These are phyloP conservation scores for Autographa pulchrina DNA, from an alignment of 2,888 invertebrate species.

Conservation along the genomic window DNA sequence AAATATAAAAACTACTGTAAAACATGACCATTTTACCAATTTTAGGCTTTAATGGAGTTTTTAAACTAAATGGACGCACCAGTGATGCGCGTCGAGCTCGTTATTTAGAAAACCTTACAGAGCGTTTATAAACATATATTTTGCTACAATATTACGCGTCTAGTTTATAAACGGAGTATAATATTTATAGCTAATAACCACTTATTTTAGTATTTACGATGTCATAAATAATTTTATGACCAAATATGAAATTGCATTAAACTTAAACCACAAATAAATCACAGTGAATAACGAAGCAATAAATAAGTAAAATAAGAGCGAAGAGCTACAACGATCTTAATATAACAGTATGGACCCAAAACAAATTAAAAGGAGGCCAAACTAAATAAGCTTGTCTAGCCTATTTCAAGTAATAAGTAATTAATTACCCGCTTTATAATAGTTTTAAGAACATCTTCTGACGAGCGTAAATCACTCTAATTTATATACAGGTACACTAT, in stretches of 20 bases:
- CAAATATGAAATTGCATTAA: not conserved
- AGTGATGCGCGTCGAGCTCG: no score
- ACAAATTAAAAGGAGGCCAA: conserved; percentile 48
- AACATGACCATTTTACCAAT: no score
- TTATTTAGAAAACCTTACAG: no score
- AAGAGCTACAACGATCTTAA: conserved; percentile 30
- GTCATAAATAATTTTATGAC: not conserved
- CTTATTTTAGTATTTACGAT: not conserved
- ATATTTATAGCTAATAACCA: conserved; percentile 4
- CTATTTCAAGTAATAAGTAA: not conserved
- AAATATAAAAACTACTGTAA: no score
- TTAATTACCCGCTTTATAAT: conserved; percentile 13
- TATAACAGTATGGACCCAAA: conserved; percentile 49
- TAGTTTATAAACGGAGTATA: not conserved
- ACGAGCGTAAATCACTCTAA: no score
- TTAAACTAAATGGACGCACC: no score
- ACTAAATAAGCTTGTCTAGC: conserved; percentile 17
- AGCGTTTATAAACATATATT: not conserved
- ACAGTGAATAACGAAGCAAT: not conserved
- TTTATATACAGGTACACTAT: no score
- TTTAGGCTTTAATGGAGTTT: no score
- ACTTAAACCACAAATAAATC: not conserved
- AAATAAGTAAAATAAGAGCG: conserved; percentile 35
- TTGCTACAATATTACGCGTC: not conserved
- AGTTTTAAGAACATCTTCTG: not conserved